Evolutionary conservation across 2,797 vertebrate genomes (phyloP).

Genomic region (Pseudochirops cupreus): DNA sequence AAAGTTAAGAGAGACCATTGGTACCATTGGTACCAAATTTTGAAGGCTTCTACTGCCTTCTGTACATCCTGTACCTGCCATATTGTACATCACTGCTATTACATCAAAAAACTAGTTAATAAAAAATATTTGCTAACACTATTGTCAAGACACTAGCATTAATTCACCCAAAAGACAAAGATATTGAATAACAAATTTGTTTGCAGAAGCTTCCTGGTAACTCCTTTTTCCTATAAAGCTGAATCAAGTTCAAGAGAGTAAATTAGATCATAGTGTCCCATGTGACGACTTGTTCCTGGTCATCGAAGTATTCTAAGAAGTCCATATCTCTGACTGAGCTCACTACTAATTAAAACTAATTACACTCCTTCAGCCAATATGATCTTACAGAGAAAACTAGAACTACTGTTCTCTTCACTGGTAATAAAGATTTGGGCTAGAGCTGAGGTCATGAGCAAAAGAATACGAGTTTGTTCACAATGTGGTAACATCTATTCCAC

Average conservation of each 20-base stretch:
- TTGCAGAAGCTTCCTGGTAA: conserved; percentile 9
- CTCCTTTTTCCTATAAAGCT: conserved; percentile 56
- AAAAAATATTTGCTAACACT: background rate
- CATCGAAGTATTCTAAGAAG: conserved; percentile 40
- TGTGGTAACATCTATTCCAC: conserved; percentile 57
- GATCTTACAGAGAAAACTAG: conserved; percentile 51
- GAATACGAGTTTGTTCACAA: conserved; percentile 58
- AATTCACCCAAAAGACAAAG: background rate
- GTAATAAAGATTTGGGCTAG: conserved; percentile 29
- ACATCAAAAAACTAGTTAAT: background rate
- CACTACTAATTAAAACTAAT: conserved; percentile 50
- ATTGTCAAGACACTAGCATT: background rate
- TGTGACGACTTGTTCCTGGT: conserved; percentile 52
- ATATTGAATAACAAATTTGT: conserved; percentile 19
- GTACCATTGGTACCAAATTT: background rate
- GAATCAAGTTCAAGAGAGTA: conserved; percentile 49
- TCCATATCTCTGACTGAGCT: background rate
- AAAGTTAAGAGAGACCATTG: background rate
- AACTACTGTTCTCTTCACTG: conserved; percentile 47
- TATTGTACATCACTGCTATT: background rate
- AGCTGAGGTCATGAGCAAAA: conserved; percentile 62
- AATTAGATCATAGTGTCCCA: conserved; percentile 43
- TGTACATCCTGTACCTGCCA: background rate
- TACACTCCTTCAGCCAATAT: conserved; percentile 43
- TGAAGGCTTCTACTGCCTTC: background rate